Base-by-base conservation (phyloP, 2,797 vertebrate genomes). In the Gymnothorax reevesii region DNA sequence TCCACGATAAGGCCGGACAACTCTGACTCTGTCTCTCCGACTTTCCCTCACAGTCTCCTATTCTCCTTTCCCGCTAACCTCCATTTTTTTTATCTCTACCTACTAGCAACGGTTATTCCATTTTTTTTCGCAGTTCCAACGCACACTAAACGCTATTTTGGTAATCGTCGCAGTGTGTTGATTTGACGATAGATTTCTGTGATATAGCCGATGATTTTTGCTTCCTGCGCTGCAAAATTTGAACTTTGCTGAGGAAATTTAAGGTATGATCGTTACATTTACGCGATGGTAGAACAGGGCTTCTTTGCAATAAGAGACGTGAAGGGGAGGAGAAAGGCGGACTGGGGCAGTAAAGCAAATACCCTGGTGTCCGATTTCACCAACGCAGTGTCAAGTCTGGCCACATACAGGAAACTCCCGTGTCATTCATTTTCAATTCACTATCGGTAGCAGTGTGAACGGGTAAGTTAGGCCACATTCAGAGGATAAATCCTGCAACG, bases 341-440 rank as follows among this genome's bases (percentile, higher is more conserved):
- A 62, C 84, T 86, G 84, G 83, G 84, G 27, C 80, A 87, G 84
- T 83, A 87, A 87, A 85, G 84, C 83, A 88, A 84, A 87, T 27
- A 55, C 84, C 88, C 71, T 87, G 90, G 91, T 92, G 88, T 92
- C 91, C 89, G 13, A 84, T 92, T 92, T 92, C 89, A 91, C 27
- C 55, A 62, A 62, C 87, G 86, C 83, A 27, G 59, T 25, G 33
- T 79, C 83, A 49, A 59, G 33, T 85, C 49, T 42, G 33, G 33
- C 33, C 33, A 1, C 33, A 42, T 42, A 42, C 33, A 42, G 33
- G 2, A 2, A 42, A 42, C 33, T 42, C 33, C 33, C 33, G 0
- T 2, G 8, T 25, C n/a, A 25, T 69, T 69, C 27, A 49, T 77
- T 5, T 75, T 33, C 33, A 75, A 33, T 42, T 75, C 10, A 33